Evolutionary conservation across 1,140 invertebrate genomes (phyloP).

Genomic region (Apis laboriosa): DNA sequence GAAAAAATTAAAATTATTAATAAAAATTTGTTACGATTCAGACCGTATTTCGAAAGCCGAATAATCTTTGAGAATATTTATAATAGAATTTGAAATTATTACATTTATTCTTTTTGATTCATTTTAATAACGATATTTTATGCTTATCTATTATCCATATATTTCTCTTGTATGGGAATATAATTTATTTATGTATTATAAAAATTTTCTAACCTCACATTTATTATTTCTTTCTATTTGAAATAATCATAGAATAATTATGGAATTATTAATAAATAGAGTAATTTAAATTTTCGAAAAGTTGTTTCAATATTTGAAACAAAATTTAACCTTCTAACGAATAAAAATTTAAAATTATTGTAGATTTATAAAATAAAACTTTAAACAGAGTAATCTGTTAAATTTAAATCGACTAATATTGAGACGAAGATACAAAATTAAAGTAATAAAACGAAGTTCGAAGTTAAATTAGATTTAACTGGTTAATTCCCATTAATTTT

Average conservation of each 20-base stretch:
- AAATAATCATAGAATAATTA: neutral
- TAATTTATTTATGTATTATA: no score
- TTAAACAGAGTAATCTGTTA: neutral
- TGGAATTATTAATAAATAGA: no score
- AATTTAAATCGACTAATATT: neutral
- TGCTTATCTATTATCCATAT: fast-evolving
- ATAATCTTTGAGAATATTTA: neutral
- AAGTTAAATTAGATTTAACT: neutral
- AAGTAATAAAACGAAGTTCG: neutral
- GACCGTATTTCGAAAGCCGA: neutral
- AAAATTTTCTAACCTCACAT: neutral
- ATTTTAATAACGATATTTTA: neutral
- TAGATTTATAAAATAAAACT: neutral
- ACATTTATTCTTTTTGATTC: neutral
- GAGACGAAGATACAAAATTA: neutral
- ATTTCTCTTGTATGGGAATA: neutral
- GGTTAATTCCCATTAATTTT: no score
- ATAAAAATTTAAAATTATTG: neutral
- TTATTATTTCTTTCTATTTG: neutral
- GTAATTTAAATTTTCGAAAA: neutral
- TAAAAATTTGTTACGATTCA: neutral
- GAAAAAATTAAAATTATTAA: neutral
- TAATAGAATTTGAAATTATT: no score
- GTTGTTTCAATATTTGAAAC: no score
- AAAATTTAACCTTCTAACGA: neutral